These are phyloP conservation scores for Podiceps cristatus DNA, from an alignment of 2,113 vertebrate species.

Conservation along the genomic window DNA sequence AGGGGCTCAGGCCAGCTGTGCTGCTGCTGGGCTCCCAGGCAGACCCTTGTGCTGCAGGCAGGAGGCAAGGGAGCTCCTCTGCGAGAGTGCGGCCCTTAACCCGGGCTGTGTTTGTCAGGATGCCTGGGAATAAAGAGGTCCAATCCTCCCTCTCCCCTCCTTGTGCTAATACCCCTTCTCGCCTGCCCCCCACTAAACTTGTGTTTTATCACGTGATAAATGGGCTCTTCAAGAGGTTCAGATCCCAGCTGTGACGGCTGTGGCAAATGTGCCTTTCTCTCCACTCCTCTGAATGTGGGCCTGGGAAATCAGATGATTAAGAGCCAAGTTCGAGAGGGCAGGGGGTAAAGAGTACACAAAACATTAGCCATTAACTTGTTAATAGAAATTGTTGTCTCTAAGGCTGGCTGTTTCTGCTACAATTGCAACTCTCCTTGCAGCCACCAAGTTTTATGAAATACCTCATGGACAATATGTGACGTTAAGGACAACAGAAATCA, in stretches of 20 bases:
- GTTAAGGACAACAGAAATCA: background rate
- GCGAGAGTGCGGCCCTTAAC: background rate
- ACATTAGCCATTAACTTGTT: background rate
- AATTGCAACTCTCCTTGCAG: background rate
- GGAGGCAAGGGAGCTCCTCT: background rate
- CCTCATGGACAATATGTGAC: fast-evolving
- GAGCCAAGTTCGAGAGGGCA: background rate
- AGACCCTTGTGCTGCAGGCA: too few species aligned
- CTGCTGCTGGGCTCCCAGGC: too few species aligned
- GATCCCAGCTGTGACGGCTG: background rate
- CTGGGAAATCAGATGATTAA: background rate
- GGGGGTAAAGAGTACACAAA: background rate
- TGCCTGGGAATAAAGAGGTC: background rate
- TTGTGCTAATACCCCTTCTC: background rate
- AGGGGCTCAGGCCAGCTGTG: too few species aligned
- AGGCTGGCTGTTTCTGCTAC: background rate
- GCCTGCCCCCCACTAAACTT: background rate
- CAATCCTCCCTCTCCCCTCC: fast-evolving
- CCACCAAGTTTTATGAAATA: background rate
- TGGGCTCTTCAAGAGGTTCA: background rate
- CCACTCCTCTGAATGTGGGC: background rate
- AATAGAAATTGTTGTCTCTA: background rate
- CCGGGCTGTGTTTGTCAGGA: background rate
- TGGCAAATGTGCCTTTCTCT: background rate
- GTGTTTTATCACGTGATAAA: background rate